Conservation (phyloP, 1,140 invertebrate species). For the Polypedilum pembai region DNA sequence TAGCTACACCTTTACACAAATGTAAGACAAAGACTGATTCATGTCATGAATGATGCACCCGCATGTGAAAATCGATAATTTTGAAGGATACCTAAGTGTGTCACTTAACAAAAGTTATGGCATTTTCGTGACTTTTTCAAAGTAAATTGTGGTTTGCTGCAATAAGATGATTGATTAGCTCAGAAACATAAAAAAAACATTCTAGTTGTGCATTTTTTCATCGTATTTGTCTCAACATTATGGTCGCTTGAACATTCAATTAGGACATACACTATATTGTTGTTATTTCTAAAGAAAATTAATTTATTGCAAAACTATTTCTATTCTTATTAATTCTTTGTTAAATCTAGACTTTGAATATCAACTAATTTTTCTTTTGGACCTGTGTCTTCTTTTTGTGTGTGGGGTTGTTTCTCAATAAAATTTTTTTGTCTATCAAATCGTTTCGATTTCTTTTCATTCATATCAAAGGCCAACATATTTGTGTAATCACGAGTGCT, state of each 20-base stretch:
- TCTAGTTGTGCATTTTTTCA: background rate
- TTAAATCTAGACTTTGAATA: background rate
- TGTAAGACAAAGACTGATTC: background rate
- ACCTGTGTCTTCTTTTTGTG: too few species aligned
- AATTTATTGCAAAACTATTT: background rate
- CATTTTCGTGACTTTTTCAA: background rate
- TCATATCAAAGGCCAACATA: constrained; percentile 11
- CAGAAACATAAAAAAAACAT: background rate
- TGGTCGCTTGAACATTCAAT: background rate
- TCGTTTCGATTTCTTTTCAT: background rate
- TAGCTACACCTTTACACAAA: constrained; percentile 24
- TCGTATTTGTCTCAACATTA: background rate
- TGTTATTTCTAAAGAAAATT: background rate
- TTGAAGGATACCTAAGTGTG: background rate
- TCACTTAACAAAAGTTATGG: background rate
- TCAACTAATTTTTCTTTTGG: background rate
- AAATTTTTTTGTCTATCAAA: background rate
- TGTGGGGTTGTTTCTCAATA: too few species aligned
- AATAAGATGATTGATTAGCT: background rate
- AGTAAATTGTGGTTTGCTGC: background rate
- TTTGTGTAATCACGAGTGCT: background rate
- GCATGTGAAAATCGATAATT: background rate
- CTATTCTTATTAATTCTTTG: background rate
- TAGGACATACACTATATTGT: background rate
- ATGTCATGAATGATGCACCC: background rate